Base-by-base conservation (phyloP, 2,888 invertebrate species). In the Agrotis clavis region DNA sequence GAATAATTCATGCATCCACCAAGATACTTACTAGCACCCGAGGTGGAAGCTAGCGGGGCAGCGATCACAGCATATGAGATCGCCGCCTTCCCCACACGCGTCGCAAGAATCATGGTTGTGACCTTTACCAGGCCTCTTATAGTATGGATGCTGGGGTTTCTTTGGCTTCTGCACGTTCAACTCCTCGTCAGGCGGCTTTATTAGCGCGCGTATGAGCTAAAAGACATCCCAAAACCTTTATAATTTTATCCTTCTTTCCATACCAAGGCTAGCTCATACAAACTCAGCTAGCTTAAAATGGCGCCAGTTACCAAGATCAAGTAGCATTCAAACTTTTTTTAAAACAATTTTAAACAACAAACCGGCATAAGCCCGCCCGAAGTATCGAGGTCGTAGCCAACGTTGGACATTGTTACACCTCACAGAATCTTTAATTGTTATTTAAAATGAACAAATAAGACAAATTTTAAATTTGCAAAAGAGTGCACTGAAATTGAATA, bases 11-110 rank as follows among this genome's bases (percentile, higher is more conserved):
- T 74, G 61, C 19, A 82, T 83, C 68, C 72, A 71, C 64, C 62
- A 67, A 72, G 61, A 47, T 86, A 96, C 97, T 97, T 95, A 99
- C 99, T 99, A 99, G 97, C 99, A 99, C 86, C 98, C 97, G 74
- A 99, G 97, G 96, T 99, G 99, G 94, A 99, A 99, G 79, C 99
- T 99, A 47, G 99, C 98, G 1, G 99, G 99, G 89, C 99, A 99
- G 80, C 98, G 98, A 93, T 99, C 99, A 92, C 99, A 99, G 93
- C 99, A 99, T 73, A 99, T 97, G 51, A 99, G 96, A 93, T 99
- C 99, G 4, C 99, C 99, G 48, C 99, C 99, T 96, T 99, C 99
- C 67, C 98, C 97, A 92, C 99, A 99, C 68, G 99, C 98, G 95
- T 99, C 99, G 91, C 99, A 99, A 82, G 98, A 98, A 90, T 99